These are phyloP conservation scores for Epirrhoe tristata DNA, from an alignment of 2,888 invertebrate genomes.

Conservation along the genomic window DNA sequence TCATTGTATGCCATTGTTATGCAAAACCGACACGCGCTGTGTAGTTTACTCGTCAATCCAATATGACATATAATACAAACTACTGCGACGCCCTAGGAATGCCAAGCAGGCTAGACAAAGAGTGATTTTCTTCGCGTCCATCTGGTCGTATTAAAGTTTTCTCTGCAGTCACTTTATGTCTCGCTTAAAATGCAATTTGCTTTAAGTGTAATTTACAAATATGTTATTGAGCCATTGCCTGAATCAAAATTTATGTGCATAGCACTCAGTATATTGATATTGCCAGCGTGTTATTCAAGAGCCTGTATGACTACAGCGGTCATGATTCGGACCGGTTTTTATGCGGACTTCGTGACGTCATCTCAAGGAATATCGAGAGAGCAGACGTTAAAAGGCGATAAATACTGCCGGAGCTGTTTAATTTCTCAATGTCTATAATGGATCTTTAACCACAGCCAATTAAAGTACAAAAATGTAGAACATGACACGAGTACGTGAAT, in stretches of 20 bases:
- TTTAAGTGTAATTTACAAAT: conserved; percentile 22
- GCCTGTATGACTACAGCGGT: conserved; percentile 72
- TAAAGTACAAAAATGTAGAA: conserved; percentile 28
- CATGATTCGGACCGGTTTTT: conserved; percentile 78
- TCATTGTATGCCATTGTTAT: conserved; percentile 69
- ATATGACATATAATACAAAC: conserved; percentile 64
- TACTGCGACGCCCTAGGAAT: conserved; percentile 52
- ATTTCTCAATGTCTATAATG: conserved; percentile 50
- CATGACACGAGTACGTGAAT: conserved; percentile 36
- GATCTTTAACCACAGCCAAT: conserved; percentile 24
- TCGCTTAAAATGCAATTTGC: conserved; percentile 8
- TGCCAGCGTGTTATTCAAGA: conserved; percentile 67
- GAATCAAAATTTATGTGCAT: conserved; percentile 47
- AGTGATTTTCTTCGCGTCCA: conserved; percentile 39
- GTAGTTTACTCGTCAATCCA: conserved; percentile 61
- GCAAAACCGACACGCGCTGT: conserved; percentile 64
- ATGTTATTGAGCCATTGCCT: conserved; percentile 28
- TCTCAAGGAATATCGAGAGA: conserved; percentile 53
- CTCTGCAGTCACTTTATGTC: neutral
- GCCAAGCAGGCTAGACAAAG: conserved; percentile 48
- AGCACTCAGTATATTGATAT: conserved; percentile 52
- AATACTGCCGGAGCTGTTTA: conserved; percentile 47
- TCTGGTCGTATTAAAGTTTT: neutral
- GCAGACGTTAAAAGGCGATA: conserved; percentile 61
- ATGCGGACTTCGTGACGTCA: conserved; percentile 73